These are phyloP conservation scores for Noctilio leporinus DNA, from an alignment of 2,113 vertebrate genomes.

Conservation along the genomic window DNA sequence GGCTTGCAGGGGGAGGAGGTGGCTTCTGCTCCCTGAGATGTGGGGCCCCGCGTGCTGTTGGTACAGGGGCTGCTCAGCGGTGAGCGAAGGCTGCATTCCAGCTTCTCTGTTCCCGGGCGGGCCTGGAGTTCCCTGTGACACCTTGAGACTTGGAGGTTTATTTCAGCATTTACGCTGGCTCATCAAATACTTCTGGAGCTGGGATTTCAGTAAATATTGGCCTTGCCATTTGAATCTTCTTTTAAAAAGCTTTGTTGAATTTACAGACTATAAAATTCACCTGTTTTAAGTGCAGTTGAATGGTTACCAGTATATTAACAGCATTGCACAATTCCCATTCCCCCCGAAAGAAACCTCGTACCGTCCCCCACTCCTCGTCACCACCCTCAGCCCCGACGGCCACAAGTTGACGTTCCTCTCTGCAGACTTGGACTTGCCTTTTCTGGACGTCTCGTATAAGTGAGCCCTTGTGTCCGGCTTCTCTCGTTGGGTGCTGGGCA, in stretches of 20 bases:
- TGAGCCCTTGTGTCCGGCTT: not conserved
- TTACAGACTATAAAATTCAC: not conserved
- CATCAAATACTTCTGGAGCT: not conserved
- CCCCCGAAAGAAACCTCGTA: not conserved
- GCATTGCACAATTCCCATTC: too few species aligned
- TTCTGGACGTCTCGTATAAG: not conserved
- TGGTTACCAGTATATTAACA: not conserved
- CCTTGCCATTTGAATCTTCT: not conserved
- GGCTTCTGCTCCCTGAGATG: rapidly evolving
- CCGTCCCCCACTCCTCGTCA: not conserved
- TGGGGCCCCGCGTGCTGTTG: rapidly evolving
- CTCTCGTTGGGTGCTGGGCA: rapidly evolving
- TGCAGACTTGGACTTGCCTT: not conserved
- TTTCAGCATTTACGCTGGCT: not conserved
- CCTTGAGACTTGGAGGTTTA: not conserved
- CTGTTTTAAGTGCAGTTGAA: not conserved
- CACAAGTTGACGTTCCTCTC: not conserved
- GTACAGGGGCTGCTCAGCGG: not conserved
- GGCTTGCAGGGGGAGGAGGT: rapidly evolving
- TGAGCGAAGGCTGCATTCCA: not conserved
- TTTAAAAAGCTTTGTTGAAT: not conserved
- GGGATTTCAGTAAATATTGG: not conserved
- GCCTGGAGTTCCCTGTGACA: not conserved
- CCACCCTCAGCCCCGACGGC: not conserved
- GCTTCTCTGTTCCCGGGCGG: not conserved